These are phyloP conservation scores for Cryptomyrus ogoouensis DNA, from an alignment of 2,113 vertebrate genomes.

Conservation along the genomic window DNA sequence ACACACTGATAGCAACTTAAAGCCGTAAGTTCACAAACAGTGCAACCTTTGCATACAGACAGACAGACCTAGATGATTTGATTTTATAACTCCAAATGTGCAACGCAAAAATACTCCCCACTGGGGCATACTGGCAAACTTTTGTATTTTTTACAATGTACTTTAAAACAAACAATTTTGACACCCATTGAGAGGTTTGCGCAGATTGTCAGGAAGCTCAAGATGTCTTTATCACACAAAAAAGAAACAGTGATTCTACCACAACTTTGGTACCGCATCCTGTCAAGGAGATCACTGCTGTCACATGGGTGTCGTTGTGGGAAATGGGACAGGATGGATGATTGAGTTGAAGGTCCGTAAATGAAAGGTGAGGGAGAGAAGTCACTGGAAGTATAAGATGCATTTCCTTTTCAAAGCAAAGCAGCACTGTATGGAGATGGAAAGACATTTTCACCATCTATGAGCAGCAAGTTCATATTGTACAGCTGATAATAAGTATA, in stretches of 20 bases:
- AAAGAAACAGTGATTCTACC: slow-evolving; percentile 37
- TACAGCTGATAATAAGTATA: neutral
- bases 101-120: neutral
- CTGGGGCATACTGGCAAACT: neutral
- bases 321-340: slow-evolving; percentile 48
- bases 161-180: neutral
- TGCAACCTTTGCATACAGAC: neutral
- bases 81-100: neutral
- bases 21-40: neutral
- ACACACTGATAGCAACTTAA: neutral
- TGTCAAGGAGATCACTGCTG: slow-evolving; percentile 39
- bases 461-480: neutral
- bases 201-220: neutral
- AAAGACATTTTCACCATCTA: neutral
- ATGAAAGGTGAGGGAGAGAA: slow-evolving; percentile 38
- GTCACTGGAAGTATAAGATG: slow-evolving; percentile 47
- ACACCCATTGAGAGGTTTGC: neutral
- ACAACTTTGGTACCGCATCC: slow-evolving; percentile 56
- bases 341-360: slow-evolving; percentile 54
- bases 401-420: slow-evolving; percentile 47
- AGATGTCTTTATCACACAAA: neutral
- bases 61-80: neutral
- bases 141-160: neutral
- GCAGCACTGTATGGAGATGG: slow-evolving; percentile 42
- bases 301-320: slow-evolving; percentile 54